Percentiles rank a stretch among this genome's conserved stretches.
Conservation (phyloP, 1,140 invertebrate genomes). For the Drosophila sulfurigaster region DNA sequence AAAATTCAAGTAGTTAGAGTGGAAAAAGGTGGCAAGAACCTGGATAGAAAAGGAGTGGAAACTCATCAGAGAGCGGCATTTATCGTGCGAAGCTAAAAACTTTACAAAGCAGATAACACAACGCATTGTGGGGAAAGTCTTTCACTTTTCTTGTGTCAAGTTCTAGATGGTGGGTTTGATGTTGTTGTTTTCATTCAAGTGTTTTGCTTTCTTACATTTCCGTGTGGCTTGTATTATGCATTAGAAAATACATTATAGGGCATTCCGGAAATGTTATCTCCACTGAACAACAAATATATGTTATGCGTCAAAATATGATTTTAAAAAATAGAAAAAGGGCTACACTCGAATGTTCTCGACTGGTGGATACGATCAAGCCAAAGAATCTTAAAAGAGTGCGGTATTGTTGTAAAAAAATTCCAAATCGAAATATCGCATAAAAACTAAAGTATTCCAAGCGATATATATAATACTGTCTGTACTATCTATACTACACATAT, state of each 20-base stretch:
- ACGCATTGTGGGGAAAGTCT: conserved; percentile 48
- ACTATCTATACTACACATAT: too few species aligned
- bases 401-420: too few species aligned
- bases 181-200: neutral
- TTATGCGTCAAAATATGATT: too few species aligned
- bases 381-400: too few species aligned
- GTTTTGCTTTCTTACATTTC: conserved; percentile 5
- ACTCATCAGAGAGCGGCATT: conserved; percentile 67
- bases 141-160: conserved; percentile 47
- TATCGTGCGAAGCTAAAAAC: conserved; percentile 64
- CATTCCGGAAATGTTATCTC: neutral
- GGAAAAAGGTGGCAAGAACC: neutral
- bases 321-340: too few species aligned
- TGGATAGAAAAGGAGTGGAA: conserved; percentile 7
- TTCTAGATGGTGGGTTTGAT: conserved; percentile 22
- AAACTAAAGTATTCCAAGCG: too few species aligned
- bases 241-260: neutral
- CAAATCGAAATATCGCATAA: too few species aligned
- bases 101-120: conserved; percentile 44
- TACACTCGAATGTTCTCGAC: too few species aligned
- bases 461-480: too few species aligned
- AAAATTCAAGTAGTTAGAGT: neutral
- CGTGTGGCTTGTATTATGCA: conserved; percentile 2
- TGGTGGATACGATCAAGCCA: too few species aligned
- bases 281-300: too few species aligned